Percentiles rank a stretch among this genome's conserved stretches.
phyloP scores from a whole-genome alignment of 2,888 invertebrate genomes.

The Agrotis exclamationis region DNA sequence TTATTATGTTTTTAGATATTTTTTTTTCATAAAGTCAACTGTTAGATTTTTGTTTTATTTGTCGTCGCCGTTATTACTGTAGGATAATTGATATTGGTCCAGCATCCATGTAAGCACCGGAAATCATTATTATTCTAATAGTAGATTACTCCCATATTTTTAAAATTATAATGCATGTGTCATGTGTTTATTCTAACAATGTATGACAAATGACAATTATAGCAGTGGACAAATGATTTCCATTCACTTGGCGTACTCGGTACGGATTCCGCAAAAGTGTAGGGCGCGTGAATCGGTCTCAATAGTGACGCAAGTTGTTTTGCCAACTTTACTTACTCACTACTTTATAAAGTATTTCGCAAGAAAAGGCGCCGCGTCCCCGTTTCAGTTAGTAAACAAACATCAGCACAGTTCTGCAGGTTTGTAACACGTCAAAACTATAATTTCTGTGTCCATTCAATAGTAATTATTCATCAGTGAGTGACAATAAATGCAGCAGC shows the following conservation, averaged over 20 bases:
- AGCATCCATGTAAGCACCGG: neutral
- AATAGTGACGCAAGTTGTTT: slow-evolving; percentile 85
- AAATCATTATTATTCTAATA: neutral
- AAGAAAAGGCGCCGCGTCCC: slow-evolving; percentile 84
- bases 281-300: slow-evolving; percentile 54
- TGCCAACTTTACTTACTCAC: slow-evolving; percentile 84
- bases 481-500: slow-evolving; percentile 34
- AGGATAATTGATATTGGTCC: neutral
- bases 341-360: slow-evolving; percentile 80
- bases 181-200: slow-evolving; percentile 26
- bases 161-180: slow-evolving; percentile 17
- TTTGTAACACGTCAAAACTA: slow-evolving; percentile 39
- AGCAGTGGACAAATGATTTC: slow-evolving; percentile 42
- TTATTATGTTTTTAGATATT: too few species aligned
- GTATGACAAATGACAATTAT: slow-evolving; percentile 24
- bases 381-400: slow-evolving; percentile 84
- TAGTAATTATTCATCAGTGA: slow-evolving; percentile 27
- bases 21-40: too few species aligned
- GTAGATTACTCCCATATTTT: slow-evolving; percentile 7
- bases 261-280: slow-evolving; percentile 50
- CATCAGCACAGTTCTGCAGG: slow-evolving; percentile 60
- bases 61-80: neutral
- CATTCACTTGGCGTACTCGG: slow-evolving; percentile 38
- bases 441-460: slow-evolving; percentile 42
- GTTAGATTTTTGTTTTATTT: neutral